Evolutionary conservation across 2,888 invertebrate genomes (phyloP), one percentile per base, ranked within the genome.

Genomic region (Tachina lurida): DNA sequence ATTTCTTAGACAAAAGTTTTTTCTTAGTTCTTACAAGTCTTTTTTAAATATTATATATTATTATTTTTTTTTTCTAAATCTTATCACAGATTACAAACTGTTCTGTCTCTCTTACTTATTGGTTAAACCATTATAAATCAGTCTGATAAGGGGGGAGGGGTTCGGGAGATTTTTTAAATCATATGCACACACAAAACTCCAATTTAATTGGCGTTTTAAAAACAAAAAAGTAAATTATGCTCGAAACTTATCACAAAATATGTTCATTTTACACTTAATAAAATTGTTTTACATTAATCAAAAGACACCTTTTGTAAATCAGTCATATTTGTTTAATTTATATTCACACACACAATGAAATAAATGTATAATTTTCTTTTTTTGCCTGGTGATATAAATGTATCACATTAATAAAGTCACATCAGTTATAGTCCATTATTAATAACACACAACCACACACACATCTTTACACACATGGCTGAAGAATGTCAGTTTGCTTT

Each of bases 91-190:
- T 80, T 17, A 63, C 31, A 73, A 83, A 74, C 19, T 49, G 49
- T 82, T 73, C n/a, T n/a, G n/a, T n/a, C 17, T 63, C 52, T 79
- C 49, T 80, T 71, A 65, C 79, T 83, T 82, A 79, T 83, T 82
- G 78, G 73, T 86, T 62, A 84, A 60, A 84, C 83, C 83, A 78
- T 63, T 85, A 89, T 88, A 83, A 76, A 83, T 86, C 86, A 86
- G 78, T 86, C 83, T 84, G 78, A 78, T 76, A n/a, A 70, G 68
- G 17, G 70, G 75, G 31, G 77, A 63, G 31, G n/a, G 65, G 68
- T 12, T 62, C 68, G 45, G 81, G 70, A 17, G 77, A 84, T 75
- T 87, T 76, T 56, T 49, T 12, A 87, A 84, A 79, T 81, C 77
- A 84, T 79, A 75, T 77, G 10, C 9, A 60, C 70, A 74, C 43